phyloP scores from a whole-genome alignment of 2,888 invertebrate species.

The Orthonevra nobilis region DNA sequence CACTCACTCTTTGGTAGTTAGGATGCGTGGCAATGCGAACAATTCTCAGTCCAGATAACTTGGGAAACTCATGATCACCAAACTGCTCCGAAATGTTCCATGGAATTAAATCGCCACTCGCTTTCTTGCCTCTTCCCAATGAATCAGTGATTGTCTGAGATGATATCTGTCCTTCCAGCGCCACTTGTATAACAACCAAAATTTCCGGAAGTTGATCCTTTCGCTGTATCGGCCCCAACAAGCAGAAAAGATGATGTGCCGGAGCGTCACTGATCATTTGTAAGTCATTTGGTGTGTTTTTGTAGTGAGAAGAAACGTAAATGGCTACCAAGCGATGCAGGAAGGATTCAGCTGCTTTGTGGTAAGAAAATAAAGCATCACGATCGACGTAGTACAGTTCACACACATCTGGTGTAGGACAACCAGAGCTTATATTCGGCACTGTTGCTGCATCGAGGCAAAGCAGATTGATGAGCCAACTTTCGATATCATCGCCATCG shows the following conservation, averaged over 20 bases:
- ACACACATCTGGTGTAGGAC: conserved; percentile 93
- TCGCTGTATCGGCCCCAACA: conserved; percentile 91
- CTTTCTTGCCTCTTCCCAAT: conserved; percentile 91
- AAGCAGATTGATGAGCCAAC: conserved; percentile 93
- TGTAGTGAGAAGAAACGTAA: conserved; percentile 98
- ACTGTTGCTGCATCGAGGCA: conserved; percentile 92
- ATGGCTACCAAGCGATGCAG: conserved; percentile 94
- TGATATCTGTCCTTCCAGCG: conserved; percentile 88
- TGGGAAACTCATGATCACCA: conserved; percentile 95
- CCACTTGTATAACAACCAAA: conserved; percentile 93
- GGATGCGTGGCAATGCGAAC: conserved; percentile 99
- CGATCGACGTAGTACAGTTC: conserved; percentile 93
- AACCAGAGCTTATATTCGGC: conserved; percentile 85
- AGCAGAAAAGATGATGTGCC: conserved; percentile 97
- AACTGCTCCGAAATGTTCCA: conserved; percentile 99
- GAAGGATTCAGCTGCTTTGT: conserved; percentile 95
- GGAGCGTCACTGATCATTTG: conserved; percentile 99
- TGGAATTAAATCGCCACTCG: conserved; percentile 98
- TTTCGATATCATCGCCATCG: conserved; percentile 91
- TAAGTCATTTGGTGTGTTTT: conserved; percentile 99
- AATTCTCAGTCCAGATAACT: conserved; percentile 92
- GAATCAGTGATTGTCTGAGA: conserved; percentile 86
- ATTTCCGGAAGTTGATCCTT: conserved; percentile 92
- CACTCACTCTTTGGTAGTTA: conserved; percentile 91
- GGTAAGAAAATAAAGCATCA: conserved; percentile 98